Base-by-base conservation (phyloP, 2,797 vertebrate species). In the Tenualosa ilisha region DNA sequence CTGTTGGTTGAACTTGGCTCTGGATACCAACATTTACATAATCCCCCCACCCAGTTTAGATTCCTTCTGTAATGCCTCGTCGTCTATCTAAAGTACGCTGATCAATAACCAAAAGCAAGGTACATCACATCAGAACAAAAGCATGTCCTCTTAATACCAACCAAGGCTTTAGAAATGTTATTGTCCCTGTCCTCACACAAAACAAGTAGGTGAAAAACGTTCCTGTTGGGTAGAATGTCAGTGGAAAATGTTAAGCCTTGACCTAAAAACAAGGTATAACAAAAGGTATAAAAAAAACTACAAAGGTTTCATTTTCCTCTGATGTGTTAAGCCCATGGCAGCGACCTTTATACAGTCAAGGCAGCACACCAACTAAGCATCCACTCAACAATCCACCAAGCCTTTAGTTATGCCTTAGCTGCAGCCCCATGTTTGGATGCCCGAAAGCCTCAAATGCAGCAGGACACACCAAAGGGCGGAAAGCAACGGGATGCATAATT, bases 1-100 rank as follows among this genome's bases (percentile, higher is more conserved):
- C 72, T 79, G 72, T 79, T 79, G 72, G 72, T 79, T 79, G 72
- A 79, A 79, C 72, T 46, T 79, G 72, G 40, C 72, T 46, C 72
- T 46, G 17, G 72, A 43, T 75, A 15, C 15, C 63, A 68, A 68
- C 63, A 68, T 68, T 68, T 68, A 68, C 24, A 68, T 68, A 68
- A 68, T 61, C 24, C 24, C 63, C 12, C 11, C 26, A 11, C 0
- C 0, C 20, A 13, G 12, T 3, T 56, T 17, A 20, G 54, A 56
- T 56, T 5, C 54, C 8, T 56, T 22, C 54, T 56, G 20, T 56
- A 56, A 56, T 56, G 17, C 54, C 54, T 56, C 15, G 20, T 8
- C 17, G 54, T 26, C 63, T 13, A 37, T 20, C 1, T 37, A 31
- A 31, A 31, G 31, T 31, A 31, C n/a, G 3, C 65, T 13, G 31